phyloP scores from a whole-genome alignment of 2,797 vertebrate species.

The Smutsia temminckii region DNA sequence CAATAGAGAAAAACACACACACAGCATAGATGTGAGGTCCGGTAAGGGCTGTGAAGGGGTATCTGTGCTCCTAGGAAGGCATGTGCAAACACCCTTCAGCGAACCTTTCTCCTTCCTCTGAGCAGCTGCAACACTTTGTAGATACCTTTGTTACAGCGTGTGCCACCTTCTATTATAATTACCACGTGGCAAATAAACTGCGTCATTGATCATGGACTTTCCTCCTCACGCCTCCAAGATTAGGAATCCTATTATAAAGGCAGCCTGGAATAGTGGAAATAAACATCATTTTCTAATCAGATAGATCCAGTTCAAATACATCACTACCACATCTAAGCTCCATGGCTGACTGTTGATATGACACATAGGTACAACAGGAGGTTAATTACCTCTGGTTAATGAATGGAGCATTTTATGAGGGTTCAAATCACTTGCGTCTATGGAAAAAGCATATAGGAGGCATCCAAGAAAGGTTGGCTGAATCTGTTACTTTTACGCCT shows the following conservation, averaged over 20 bases:
- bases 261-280: background rate
- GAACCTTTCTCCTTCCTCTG: background rate
- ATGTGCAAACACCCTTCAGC: background rate
- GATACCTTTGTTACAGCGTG: background rate
- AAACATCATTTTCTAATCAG: background rate
- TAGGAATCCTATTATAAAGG: background rate
- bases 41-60: background rate
- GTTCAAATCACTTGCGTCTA: background rate
- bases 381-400: background rate
- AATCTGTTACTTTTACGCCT: background rate
- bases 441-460: background rate
- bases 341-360: background rate
- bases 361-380: background rate
- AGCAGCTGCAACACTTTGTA: background rate
- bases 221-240: background rate
- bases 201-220: background rate
- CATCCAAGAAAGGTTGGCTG: background rate
- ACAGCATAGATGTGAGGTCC: too few relatives aligned
- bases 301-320: background rate
- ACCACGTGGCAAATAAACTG: background rate
- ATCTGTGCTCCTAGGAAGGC: background rate
- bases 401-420: background rate
- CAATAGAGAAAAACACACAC: background rate
- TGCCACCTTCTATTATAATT: background rate
- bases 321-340: background rate